A percentile compares a stretch with the other conserved stretches of the same genome.
phyloP scores from a whole-genome alignment of 2,797 vertebrate genomes.

The Erpetoichthys calabaricus region DNA sequence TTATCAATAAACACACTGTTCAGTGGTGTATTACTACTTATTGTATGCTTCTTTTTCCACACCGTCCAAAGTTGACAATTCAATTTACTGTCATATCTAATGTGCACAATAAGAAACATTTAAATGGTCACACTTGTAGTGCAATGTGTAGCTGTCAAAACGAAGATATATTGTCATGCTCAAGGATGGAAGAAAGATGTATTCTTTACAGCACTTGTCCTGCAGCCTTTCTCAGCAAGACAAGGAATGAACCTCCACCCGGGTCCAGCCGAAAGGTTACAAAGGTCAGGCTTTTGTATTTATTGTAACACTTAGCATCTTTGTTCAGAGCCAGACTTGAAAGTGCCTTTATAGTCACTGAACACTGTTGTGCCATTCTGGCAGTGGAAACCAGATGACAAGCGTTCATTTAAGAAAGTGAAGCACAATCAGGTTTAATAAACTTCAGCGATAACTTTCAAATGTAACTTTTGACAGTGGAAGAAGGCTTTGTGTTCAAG shows the following conservation, averaged over 20 bases:
- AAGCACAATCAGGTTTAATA: no score
- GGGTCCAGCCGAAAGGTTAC: slow-evolving; percentile 46
- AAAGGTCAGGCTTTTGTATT: slow-evolving; percentile 56
- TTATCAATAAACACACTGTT: no score
- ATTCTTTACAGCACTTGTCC: slow-evolving; percentile 22
- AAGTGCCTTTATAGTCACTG: slow-evolving; percentile 43
- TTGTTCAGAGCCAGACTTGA: slow-evolving; percentile 71
- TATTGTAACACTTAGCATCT: slow-evolving; percentile 57
- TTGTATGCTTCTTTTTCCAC: no score
- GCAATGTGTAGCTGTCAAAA: slow-evolving; percentile 12
- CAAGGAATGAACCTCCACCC: slow-evolving; percentile 30
- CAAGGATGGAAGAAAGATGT: slow-evolving; percentile 17
- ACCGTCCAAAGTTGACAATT: no score
- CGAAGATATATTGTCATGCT: slow-evolving; percentile 17
- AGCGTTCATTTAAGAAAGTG: no score
- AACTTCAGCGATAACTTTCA: no score
- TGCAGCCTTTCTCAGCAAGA: slow-evolving; percentile 34
- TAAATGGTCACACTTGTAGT: no score
- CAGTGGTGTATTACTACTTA: no score
- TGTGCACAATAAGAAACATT: no score
- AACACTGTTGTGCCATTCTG: slow-evolving; percentile 48
- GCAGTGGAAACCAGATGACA: slow-evolving; percentile 34
- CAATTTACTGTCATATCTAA: no score
- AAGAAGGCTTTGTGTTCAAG: no score
- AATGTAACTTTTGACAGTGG: no score